Evolutionary conservation across 2,113 vertebrate genomes (phyloP).

Genomic region (Neogale vison): DNA sequence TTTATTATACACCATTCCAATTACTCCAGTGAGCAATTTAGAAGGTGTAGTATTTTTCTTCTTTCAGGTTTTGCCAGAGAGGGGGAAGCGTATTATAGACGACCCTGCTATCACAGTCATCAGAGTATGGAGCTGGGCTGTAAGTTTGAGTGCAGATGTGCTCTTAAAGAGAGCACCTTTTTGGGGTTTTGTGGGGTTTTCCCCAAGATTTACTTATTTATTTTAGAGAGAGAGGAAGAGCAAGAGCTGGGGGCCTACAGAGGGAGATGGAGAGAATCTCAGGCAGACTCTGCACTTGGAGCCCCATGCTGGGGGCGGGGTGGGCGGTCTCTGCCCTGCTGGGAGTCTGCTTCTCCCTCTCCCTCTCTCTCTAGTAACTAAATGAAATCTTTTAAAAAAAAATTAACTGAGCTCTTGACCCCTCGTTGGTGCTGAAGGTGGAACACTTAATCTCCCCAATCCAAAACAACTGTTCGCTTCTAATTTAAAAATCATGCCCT

Average conservation of each 20-base stretch:
- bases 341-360: neutral
- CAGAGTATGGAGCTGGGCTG: rapidly evolving
- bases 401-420: neutral
- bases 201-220: neutral
- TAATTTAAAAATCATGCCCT: neutral
- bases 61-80: neutral
- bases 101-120: neutral
- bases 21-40: neutral
- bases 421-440: neutral
- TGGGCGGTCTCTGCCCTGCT: neutral
- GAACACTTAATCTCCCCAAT: neutral
- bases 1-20: neutral
- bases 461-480: neutral
- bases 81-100: neutral
- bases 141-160: neutral
- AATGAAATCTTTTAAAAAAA: neutral
- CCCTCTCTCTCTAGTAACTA: neutral
- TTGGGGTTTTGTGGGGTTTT: no score
- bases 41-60: neutral
- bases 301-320: neutral
- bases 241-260: neutral
- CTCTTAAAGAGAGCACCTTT: neutral
- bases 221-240: neutral
- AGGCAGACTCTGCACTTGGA: neutral
- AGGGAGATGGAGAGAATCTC: neutral